Evolutionary conservation across 1,140 invertebrate species (phyloP), one percentile per base, ranked within the genome.

Genomic region (Scaptomyza hsui): DNA sequence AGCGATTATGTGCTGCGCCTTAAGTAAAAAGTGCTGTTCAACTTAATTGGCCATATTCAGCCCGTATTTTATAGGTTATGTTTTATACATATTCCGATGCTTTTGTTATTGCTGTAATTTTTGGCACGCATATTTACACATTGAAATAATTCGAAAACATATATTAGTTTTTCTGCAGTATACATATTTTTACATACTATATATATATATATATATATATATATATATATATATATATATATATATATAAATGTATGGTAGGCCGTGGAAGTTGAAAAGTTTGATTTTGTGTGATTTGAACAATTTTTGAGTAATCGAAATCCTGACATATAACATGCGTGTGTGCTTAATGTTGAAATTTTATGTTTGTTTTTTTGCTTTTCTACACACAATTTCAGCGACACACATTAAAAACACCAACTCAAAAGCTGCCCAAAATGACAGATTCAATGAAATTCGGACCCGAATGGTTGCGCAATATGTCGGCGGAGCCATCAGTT

Each of bases 361-460:
- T 15, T 44, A 9, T 44, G 16, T 13, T 9, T 49, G 13, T 51
- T 18, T 32, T 18, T 51, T 18, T 35, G 24, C 9, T 26, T 26
- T 7, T 29, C 9, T n/a, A n/a, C n/a, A 7, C 24, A 4, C 24
- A 16, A 35, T 57, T 71, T 49, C 29, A 71, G 68, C 52, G 26
- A 49, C 26, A 49, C 19, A 53, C 55, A 24, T 37, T 67, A 60
- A 53, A 52, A 26, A 26, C 67, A 70, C 45, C 15, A 76, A 32
- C n/a, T 39, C 26, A 56, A 73, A 26, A 75, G 44, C 49, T 67
- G 62, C 29, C 63, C 3, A 86, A 77, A 89, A 94, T 94, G 94
- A 94, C 94, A 75, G 94, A 95, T 92, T 94, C 94, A 59, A 94
- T 95, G 93, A 95, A 95, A 92, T 95, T 95, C 92, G 94, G 94